A percentile compares a stretch with the other conserved stretches of the same genome.
Conservation (phyloP, 2,797 vertebrate genomes). For the Lepus townsendii region DNA sequence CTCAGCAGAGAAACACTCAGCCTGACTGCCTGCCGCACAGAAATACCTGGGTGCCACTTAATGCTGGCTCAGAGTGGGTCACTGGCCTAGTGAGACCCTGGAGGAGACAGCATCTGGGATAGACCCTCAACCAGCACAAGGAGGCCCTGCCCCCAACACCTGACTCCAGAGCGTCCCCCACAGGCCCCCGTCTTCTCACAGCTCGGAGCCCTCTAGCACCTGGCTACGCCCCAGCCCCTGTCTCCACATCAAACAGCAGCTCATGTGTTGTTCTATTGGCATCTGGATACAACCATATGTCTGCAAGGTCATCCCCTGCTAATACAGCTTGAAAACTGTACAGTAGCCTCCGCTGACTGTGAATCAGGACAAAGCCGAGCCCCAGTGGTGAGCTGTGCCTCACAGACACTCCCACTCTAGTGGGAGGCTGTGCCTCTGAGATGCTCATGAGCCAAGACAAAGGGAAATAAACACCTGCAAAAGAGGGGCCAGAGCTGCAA, state of each 20-base stretch:
- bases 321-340: neutral
- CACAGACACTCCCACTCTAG: neutral
- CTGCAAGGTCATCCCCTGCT: neutral
- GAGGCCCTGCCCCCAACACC: neutral
- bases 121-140: neutral
- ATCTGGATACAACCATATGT: neutral
- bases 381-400: too few relatives aligned
- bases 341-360: neutral
- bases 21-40: neutral
- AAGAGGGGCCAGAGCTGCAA: conserved; percentile 40
- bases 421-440: neutral
- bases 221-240: neutral
- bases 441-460: neutral
- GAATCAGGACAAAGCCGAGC: neutral
- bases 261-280: neutral
- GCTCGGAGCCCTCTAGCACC: neutral
- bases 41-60: neutral
- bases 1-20: neutral
- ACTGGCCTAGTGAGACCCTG: neutral
- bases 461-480: conserved; percentile 14
- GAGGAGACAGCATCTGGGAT: neutral
- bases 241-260: neutral
- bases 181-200: neutral
- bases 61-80: neutral
- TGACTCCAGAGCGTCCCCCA: neutral